phyloP scores from a whole-genome alignment of 1,140 invertebrate species.

The Carcinoscorpius rotundicauda region DNA sequence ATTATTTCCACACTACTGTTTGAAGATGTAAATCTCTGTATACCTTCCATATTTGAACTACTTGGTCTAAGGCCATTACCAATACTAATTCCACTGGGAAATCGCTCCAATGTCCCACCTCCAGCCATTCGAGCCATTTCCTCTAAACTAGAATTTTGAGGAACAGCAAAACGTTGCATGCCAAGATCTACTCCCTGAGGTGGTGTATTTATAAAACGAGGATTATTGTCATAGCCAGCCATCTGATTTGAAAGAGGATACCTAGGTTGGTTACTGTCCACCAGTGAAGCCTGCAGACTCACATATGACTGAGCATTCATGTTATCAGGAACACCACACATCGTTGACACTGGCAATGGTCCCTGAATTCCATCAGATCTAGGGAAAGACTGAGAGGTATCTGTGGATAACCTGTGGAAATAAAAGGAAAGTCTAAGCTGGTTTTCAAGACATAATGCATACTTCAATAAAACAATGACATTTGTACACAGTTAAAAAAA shows the following conservation, averaged over 20 bases:
- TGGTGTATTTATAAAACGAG: slow-evolving; percentile 7
- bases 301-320: too few relatives aligned
- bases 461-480: too few relatives aligned
- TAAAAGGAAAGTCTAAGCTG: too few relatives aligned
- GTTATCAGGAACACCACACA: too few relatives aligned
- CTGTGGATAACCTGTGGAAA: too few relatives aligned
- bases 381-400: too few relatives aligned
- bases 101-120: slow-evolving; percentile 19
- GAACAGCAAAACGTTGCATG: slow-evolving; percentile 16
- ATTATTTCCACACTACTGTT: neutral
- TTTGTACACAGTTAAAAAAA: too few relatives aligned
- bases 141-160: slow-evolving; percentile 27
- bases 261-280: too few relatives aligned
- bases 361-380: too few relatives aligned
- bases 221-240: slow-evolving; percentile 11
- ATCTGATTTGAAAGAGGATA: neutral
- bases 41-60: slow-evolving; percentile 18
- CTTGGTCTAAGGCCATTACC: too few relatives aligned
- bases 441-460: too few relatives aligned
- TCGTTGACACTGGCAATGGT: too few relatives aligned
- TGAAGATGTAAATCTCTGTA: slow-evolving; percentile 37
- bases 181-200: slow-evolving; percentile 7
- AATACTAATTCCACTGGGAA: neutral
- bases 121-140: slow-evolving; percentile 27
- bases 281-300: slow-evolving; percentile 23